Evolutionary conservation across 2,888 invertebrate genomes (phyloP), one percentile per base, ranked within the genome.

Genomic region (Apodemia mormo): DNA sequence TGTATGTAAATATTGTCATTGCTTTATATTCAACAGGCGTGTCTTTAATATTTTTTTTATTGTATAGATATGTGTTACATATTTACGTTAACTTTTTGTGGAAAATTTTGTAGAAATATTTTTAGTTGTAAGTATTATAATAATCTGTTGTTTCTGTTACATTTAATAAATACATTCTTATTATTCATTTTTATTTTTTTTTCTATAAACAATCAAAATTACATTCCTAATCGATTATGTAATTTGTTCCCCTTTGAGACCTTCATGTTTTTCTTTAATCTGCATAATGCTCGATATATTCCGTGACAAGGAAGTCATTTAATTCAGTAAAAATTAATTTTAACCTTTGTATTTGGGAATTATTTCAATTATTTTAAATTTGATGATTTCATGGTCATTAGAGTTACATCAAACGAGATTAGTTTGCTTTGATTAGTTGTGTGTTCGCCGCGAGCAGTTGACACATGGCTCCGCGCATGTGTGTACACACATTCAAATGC

Each of bases 221-320:
- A 14, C 49, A 14, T 49, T 49, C 14, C 4, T 14, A 61, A 30
- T 61, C 6, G 37, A 64, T 14, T 29, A 64, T 37, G 3, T 30
- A 5, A 64, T 14, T 61, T 61, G 61, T 61, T 33, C 14, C 33
- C 8, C 14, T 64, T 33, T 7, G 10, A 14, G 8, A n/a, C 37
- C 61, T 64, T 37, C 61, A 64, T 37, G 7, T 64, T 14, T 61
- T 61, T 58, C 30, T n/a, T 37, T n/a, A 37, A 64, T 37, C 12
- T 64, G 61, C 61, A 64, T 64, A 64, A 64, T 33, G 33, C 14
- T n/a, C 61, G 33, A 61, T 61, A 33, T 37, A 33, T 22, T n/a
- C 22, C 61, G 61, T 64, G 61, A 64, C 61, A 7, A 64, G 61
- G 61, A 64, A 64, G 61, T 64, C 14, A 64, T 64, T 37, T 64